Evolutionary conservation across 2,888 invertebrate genomes (phyloP).

Genomic region (Dolomedes plantarius): DNA sequence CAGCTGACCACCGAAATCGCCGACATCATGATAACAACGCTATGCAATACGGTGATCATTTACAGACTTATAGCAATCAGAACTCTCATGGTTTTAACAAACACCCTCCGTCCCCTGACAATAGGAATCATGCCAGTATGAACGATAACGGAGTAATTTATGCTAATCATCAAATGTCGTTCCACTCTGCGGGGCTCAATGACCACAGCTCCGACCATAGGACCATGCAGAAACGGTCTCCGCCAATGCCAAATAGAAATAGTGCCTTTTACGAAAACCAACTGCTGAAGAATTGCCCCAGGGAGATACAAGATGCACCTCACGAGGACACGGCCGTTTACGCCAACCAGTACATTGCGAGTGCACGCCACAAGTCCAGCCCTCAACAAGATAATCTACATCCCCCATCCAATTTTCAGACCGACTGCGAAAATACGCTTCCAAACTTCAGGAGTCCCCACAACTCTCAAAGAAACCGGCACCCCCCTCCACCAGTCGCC

Average conservation of each 20-base stretch:
- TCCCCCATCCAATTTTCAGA: background rate
- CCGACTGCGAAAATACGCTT: background rate
- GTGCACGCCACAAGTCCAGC: constrained; percentile 20
- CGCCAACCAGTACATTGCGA: constrained; percentile 40
- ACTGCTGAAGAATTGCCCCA: constrained; percentile 1
- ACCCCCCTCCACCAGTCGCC: constrained; percentile 47
- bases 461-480: background rate
- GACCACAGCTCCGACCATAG: background rate
- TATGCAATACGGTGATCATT: background rate
- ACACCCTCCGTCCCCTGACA: constrained; percentile 2
- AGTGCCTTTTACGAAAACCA: constrained; percentile 45
- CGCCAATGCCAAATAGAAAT: constrained; percentile 9
- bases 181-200: constrained; percentile 6
- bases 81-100: background rate
- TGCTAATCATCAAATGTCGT: constrained; percentile 47
- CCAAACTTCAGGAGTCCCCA: background rate
- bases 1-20: constrained; percentile 8
- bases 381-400: background rate
- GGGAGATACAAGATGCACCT: constrained; percentile 26
- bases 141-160: constrained; percentile 34
- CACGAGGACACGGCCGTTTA: constrained; percentile 17
- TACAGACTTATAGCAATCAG: constrained; percentile 15
- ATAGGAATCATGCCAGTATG: background rate
- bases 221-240: constrained; percentile 20
- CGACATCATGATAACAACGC: background rate